Conservation (phyloP, 2,797 vertebrate species). For the Lerista edwardsae region DNA sequence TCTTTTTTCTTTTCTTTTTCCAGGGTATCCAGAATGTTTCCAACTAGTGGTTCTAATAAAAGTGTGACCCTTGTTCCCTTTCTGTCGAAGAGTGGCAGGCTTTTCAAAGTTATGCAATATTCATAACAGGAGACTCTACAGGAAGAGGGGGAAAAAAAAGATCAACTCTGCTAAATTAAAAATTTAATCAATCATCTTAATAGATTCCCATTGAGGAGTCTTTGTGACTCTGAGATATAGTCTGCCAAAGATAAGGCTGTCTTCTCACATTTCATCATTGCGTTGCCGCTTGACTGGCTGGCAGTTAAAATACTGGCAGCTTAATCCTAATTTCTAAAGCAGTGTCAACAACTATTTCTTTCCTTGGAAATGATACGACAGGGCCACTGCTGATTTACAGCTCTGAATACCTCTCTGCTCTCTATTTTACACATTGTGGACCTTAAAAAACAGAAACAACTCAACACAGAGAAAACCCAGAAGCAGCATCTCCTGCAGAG, state of each 20-base stretch:
- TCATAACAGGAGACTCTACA: conserved; percentile 21
- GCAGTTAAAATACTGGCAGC: conserved; percentile 54
- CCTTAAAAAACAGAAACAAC: not conserved
- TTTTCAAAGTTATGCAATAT: conserved; percentile 37
- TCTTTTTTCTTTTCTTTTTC: not conserved
- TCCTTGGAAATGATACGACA: conserved; percentile 62
- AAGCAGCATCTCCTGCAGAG: conserved; percentile 13
- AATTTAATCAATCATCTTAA: conserved; percentile 24
- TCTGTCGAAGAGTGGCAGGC: conserved; percentile 9
- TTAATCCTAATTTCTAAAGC: conserved; percentile 71
- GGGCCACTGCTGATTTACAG: conserved; percentile 30
- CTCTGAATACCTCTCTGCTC: conserved; percentile 30
- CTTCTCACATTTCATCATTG: conserved; percentile 65
- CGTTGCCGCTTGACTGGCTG: conserved; percentile 56
- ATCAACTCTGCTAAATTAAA: conserved; percentile 19
- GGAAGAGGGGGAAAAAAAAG: conserved; percentile 13
- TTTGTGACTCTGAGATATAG: conserved; percentile 19
- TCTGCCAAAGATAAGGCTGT: conserved; percentile 46
- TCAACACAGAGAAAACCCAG: not conserved
- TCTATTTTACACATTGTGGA: conserved; percentile 38
- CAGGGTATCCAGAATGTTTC: conserved; percentile 1
- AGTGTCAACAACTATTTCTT: conserved; percentile 62
- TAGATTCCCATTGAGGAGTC: conserved; percentile 30
- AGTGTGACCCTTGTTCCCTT: conserved; percentile 1
- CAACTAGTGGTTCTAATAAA: conserved; percentile 15